Conservation (phyloP, 2,113 vertebrate species). For the Oryzias curvinotus region DNA sequence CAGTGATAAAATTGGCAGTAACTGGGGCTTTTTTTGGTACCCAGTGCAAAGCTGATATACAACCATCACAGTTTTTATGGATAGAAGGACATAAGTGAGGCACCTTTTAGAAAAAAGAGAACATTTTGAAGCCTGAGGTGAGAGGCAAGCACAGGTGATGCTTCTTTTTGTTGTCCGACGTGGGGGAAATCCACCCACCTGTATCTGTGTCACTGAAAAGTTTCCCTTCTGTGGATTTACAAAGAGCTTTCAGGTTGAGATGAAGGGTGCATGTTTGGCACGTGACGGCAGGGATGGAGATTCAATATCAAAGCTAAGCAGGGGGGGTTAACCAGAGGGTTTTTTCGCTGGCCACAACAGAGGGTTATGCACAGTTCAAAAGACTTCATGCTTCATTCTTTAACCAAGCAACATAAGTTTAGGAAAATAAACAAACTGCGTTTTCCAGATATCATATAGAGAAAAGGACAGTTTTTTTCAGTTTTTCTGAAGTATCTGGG, state of each 20-base stretch:
- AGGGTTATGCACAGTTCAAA: neutral
- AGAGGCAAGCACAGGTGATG: slow-evolving; percentile 42
- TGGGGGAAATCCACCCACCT: slow-evolving; percentile 55
- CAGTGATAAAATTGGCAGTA: neutral
- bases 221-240: slow-evolving; percentile 17
- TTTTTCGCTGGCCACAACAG: slow-evolving; percentile 2
- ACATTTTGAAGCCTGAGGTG: slow-evolving; percentile 45
- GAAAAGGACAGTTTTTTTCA: too few relatives aligned
- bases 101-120: slow-evolving; percentile 27
- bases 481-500: too few relatives aligned
- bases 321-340: neutral
- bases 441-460: too few relatives aligned
- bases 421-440: too few relatives aligned
- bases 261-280: slow-evolving; percentile 18
- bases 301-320: slow-evolving; percentile 12
- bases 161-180: slow-evolving; percentile 46
- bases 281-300: slow-evolving; percentile 5
- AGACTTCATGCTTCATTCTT: neutral
- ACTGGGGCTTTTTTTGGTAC: slow-evolving; percentile 5
- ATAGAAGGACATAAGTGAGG: slow-evolving; percentile 35
- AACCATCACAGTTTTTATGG: slow-evolving; percentile 31
- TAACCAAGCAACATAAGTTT: too few relatives aligned
- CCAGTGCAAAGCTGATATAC: slow-evolving; percentile 28
- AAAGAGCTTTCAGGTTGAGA: slow-evolving; percentile 5
- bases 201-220: slow-evolving; percentile 37